Evolutionary conservation across 2,113 vertebrate genomes (phyloP), one percentile per base, ranked within the genome.

Genomic region (Grammomys dolichurus): DNA sequence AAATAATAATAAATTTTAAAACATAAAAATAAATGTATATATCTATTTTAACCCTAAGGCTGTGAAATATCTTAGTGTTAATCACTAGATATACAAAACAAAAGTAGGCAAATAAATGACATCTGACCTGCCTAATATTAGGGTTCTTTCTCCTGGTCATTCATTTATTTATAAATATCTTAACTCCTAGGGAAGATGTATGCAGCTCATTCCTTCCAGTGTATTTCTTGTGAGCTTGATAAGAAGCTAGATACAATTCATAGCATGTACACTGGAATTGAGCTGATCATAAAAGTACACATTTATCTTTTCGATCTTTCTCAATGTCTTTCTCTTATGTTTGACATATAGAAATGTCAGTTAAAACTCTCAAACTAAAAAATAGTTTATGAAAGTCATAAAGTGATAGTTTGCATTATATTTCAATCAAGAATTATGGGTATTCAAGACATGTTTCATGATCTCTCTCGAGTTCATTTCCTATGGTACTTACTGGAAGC

Each of bases 351-450:
- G 24, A 97, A 97, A 95, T 84, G 87, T 48, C 95, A 93, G 31
- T 93, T 91, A 96, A 97, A 96, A 77, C 58, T 95, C 94, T 90
- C 76, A 95, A 96, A 87, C 67, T 93, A 91, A 75, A 92, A 94
- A 95, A 93, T 93, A 89, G 22, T 91, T 97, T 77, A 92, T 93
- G 26, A 86, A 97, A 93, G 43, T 78, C 51, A 92, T 96, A 95
- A 90, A 93, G 84, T 85, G 11, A 87, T 94, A 69, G 56, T 95
- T 95, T 97, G 63, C 20, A 94, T 90, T 95, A 63, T 46, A 94
- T 90, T 96, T 96, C 75, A 87, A 48, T 95, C 11, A 85, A 93
- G 78, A 91, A 85, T 91, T 91, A 77, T 43, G 51, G 54, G 63
- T 87, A 93, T 26, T 67, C 46, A 65, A 95, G 73, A 7, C 16